phyloP scores from a whole-genome alignment of 2,113 vertebrate species.

The Pimephales promelas region DNA sequence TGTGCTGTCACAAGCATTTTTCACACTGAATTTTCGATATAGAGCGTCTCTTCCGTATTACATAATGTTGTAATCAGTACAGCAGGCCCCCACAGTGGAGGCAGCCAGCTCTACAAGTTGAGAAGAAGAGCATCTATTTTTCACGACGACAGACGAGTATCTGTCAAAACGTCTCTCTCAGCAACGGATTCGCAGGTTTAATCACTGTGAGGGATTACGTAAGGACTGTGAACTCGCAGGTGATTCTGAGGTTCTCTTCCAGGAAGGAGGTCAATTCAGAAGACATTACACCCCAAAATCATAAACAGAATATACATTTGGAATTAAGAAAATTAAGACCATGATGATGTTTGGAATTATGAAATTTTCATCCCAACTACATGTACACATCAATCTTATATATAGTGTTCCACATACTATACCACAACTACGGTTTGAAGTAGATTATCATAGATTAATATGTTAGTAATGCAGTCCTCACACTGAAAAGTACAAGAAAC shows the following conservation, averaged over 20 bases:
- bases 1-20: constrained; percentile 37
- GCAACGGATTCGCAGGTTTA: constrained; percentile 22
- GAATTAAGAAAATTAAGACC: neutral
- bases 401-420: no score
- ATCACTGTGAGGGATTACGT: constrained; percentile 36
- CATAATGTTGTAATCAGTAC: constrained; percentile 40
- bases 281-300: neutral
- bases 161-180: constrained; percentile 40
- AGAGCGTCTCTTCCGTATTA: constrained; percentile 17
- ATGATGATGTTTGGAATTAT: neutral
- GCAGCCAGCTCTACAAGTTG: constrained; percentile 15
- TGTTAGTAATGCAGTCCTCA: no score
- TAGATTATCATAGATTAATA: no score
- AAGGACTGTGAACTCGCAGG: constrained; percentile 22
- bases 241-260: constrained; percentile 13
- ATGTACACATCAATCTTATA: no score
- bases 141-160: constrained; percentile 33
- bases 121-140: constrained; percentile 40
- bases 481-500: no score
- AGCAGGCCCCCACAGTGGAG: constrained; percentile 24
- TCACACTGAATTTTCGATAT: constrained; percentile 19
- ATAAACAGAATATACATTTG: neutral
- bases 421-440: no score
- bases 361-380: no score
- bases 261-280: constrained; percentile 13